These are phyloP conservation scores for Elachura formosa DNA, from an alignment of 2,113 vertebrate species.

Conservation along the genomic window DNA sequence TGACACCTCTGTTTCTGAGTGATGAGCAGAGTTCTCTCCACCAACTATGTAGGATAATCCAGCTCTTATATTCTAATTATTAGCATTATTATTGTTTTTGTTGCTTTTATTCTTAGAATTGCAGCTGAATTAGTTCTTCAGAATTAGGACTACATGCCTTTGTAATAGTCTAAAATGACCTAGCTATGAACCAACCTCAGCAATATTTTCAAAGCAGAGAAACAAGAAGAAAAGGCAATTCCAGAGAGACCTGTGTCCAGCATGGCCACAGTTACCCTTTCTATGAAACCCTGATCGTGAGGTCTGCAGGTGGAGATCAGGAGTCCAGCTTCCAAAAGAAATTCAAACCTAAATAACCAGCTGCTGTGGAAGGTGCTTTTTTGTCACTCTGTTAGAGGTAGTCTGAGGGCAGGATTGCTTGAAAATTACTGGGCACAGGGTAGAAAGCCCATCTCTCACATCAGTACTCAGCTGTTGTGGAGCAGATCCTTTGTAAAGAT, in stretches of 20 bases:
- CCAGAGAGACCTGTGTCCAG: fast-evolving
- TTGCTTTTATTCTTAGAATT: not conserved
- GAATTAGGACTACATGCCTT: not conserved
- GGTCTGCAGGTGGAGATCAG: not conserved
- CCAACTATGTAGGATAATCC: not conserved
- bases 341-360: not conserved
- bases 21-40: not conserved
- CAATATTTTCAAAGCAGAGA: not conserved
- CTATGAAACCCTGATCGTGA: not conserved
- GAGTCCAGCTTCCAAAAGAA: not conserved
- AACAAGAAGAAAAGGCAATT: not conserved
- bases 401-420: not conserved
- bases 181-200: not conserved
- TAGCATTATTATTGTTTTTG: not conserved
- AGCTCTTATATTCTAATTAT: not conserved
- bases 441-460: not conserved
- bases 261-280: not conserved
- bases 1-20: not conserved
- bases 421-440: not conserved
- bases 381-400: not conserved
- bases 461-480: not conserved
- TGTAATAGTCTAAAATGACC: not conserved
- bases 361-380: not conserved
- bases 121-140: not conserved
- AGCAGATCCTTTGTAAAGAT: not conserved